phyloP scores from a whole-genome alignment of 2,113 vertebrate genomes.

The Leuciscus idus region DNA sequence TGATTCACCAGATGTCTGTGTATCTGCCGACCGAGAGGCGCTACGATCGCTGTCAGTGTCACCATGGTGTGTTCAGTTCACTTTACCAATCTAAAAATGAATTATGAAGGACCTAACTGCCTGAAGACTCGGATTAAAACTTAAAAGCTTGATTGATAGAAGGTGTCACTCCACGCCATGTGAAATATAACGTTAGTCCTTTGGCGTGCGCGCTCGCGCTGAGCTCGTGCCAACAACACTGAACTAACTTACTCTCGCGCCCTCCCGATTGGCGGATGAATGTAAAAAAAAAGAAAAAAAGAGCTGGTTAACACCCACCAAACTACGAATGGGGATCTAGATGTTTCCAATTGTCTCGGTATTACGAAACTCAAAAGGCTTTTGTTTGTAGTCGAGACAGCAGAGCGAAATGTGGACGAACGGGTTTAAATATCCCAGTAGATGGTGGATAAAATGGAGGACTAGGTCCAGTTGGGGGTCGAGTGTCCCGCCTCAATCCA shows the following conservation, averaged over 20 bases:
- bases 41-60: slow-evolving; percentile 60
- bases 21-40: slow-evolving; percentile 67
- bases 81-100: background rate
- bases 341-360: slow-evolving; percentile 7
- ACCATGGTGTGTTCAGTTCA: slow-evolving; percentile 62
- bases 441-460: slow-evolving; percentile 26
- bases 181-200: background rate
- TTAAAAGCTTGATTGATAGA: background rate
- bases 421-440: slow-evolving; percentile 18
- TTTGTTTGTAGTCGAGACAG: background rate
- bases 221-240: slow-evolving; percentile 9
- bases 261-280: slow-evolving; percentile 7
- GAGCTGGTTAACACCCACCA: background rate
- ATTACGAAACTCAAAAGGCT: background rate
- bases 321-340: background rate
- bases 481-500: slow-evolving; percentile 50
- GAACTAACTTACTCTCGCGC: background rate
- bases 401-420: background rate
- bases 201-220: background rate
- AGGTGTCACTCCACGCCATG: background rate
- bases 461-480: slow-evolving; percentile 24
- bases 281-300: background rate
- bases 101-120: no score
- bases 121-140: background rate
- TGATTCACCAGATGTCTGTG: slow-evolving; percentile 59